These are phyloP conservation scores for Limnephilus rhombicus DNA, from an alignment of 2,888 invertebrate genomes.

Conservation along the genomic window DNA sequence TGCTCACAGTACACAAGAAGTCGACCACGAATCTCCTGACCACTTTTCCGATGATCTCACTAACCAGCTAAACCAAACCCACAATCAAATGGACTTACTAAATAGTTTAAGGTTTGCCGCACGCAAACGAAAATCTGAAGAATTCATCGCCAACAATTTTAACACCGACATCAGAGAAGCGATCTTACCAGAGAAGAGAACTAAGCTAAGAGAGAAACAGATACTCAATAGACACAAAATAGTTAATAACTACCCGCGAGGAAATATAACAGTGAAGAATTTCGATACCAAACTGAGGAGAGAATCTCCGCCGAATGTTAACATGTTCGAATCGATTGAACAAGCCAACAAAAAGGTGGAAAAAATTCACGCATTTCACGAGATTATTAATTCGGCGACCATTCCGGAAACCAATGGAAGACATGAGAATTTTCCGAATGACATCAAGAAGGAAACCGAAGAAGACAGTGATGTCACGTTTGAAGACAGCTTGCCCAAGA, in stretches of 20 bases:
- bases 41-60: slow-evolving; percentile 51
- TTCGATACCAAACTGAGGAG: slow-evolving; percentile 51
- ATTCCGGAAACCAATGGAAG: slow-evolving; percentile 38
- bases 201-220: slow-evolving; percentile 73
- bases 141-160: slow-evolving; percentile 74
- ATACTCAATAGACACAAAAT: slow-evolving; percentile 70
- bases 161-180: slow-evolving; percentile 68
- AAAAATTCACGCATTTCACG: slow-evolving; percentile 30
- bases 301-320: slow-evolving; percentile 21
- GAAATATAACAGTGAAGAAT: slow-evolving; percentile 52
- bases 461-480: slow-evolving; percentile 49
- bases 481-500: slow-evolving; percentile 51
- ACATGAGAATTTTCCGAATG: slow-evolving; percentile 14
- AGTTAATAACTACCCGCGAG: slow-evolving; percentile 38
- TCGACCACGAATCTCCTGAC: slow-evolving; percentile 28
- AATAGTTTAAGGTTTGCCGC: slow-evolving; percentile 75
- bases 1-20: slow-evolving; percentile 68
- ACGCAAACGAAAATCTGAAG: slow-evolving; percentile 76
- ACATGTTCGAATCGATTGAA: slow-evolving; percentile 41
- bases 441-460: slow-evolving; percentile 54
- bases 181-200: slow-evolving; percentile 71
- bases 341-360: slow-evolving; percentile 34
- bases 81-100: slow-evolving; percentile 72
- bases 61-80: slow-evolving; percentile 42
- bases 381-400: neutral